A percentile compares a stretch with the other conserved stretches of the same genome.
phyloP scores from a whole-genome alignment of 2,888 invertebrate species.

The Patella ulyssiponensis region DNA sequence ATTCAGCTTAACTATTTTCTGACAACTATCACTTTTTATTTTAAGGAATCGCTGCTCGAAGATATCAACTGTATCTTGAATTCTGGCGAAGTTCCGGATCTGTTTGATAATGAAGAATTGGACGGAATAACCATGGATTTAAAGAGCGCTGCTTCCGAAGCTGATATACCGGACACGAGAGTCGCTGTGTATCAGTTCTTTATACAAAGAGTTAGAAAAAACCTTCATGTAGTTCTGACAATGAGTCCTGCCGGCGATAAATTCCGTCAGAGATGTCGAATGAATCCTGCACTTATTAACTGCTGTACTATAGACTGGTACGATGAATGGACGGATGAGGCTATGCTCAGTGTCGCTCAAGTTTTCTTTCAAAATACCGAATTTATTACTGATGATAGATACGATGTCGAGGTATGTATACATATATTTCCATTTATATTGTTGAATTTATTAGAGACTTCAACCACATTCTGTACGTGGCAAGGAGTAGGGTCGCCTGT shows the following conservation, averaged over 20 bases:
- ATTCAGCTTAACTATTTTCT: too few relatives aligned
- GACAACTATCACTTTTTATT: constrained; percentile 1
- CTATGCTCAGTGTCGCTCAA: constrained; percentile 70
- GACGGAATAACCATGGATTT: constrained; percentile 71
- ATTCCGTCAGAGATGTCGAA: constrained; percentile 70
- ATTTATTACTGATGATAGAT: constrained; percentile 61
- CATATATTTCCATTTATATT: background rate
- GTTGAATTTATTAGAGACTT: too few relatives aligned
- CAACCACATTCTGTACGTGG: too few relatives aligned
- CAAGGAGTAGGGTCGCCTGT: too few relatives aligned
- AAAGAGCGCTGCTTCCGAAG: constrained; percentile 65
- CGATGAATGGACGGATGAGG: constrained; percentile 69
- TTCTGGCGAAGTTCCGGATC: constrained; percentile 71
- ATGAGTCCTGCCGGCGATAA: constrained; percentile 69
- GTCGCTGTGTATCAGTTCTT: constrained; percentile 69
- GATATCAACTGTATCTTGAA: constrained; percentile 72
- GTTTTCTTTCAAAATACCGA: constrained; percentile 69
- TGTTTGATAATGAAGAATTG: constrained; percentile 71
- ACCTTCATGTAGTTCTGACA: constrained; percentile 70
- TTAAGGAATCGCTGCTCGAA: constrained; percentile 70
- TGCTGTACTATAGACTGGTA: constrained; percentile 73
- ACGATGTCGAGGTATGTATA: constrained; percentile 57
- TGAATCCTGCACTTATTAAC: constrained; percentile 72
- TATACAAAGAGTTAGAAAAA: constrained; percentile 65
- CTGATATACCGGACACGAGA: constrained; percentile 68